Evolutionary conservation across 1,140 invertebrate species (phyloP).

Genomic region (Paraescarpia echinospica): DNA sequence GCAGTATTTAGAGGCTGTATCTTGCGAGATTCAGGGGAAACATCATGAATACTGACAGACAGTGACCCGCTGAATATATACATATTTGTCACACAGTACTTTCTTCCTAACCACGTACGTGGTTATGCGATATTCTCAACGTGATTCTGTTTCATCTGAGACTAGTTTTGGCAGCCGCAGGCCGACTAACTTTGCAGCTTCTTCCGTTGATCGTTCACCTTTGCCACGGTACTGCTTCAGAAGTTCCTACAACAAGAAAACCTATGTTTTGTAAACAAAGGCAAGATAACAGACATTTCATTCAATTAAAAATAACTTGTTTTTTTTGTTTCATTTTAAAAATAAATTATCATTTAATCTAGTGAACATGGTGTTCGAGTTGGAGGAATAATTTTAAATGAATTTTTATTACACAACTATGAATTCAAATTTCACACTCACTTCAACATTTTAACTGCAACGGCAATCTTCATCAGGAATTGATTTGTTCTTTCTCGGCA

Average conservation of each 20-base stretch:
- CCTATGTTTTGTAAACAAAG: background rate
- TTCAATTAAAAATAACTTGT: background rate
- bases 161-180: constrained; percentile 71
- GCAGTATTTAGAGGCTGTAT: no score
- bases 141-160: background rate
- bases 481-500: no score
- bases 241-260: constrained; percentile 61
- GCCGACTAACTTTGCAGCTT: constrained; percentile 80
- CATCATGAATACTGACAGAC: no score
- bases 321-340: background rate
- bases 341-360: no score
- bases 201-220: constrained; percentile 73
- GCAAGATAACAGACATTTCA: background rate
- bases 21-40: no score
- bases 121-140: background rate
- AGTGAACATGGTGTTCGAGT: no score
- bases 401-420: no score
- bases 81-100: background rate
- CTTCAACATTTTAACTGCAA: no score
- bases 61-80: no score
- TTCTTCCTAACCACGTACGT: background rate
- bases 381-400: no score
- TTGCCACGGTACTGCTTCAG: constrained; percentile 71
- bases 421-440: no score
- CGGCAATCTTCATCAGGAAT: no score